phyloP scores from a whole-genome alignment of 2,888 invertebrate genomes.

The Xestobium rufovillosum region DNA sequence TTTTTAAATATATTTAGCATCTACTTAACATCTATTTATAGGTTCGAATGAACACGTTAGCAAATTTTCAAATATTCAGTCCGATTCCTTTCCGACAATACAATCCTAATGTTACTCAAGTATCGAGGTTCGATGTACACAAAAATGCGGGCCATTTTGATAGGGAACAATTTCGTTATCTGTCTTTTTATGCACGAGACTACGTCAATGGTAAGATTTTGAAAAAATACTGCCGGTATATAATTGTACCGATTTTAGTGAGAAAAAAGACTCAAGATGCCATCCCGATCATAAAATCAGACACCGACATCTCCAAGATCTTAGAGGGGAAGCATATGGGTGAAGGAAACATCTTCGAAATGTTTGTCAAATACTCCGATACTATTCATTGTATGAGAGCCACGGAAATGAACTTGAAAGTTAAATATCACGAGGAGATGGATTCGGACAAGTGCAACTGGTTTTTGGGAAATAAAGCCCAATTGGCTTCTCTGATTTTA shows the following conservation, averaged over 20 bases:
- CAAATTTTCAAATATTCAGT: constrained; percentile 80
- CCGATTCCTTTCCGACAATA: constrained; percentile 89
- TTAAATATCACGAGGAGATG: constrained; percentile 42
- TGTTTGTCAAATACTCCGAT: constrained; percentile 58
- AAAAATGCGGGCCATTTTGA: constrained; percentile 77
- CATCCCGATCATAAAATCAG: constrained; percentile 56
- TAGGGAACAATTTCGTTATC: constrained; percentile 59
- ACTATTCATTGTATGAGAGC: constrained; percentile 68
- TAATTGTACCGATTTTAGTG: constrained; percentile 54
- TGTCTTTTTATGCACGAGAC: constrained; percentile 79
- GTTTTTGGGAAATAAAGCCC: constrained; percentile 48
- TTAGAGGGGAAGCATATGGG: constrained; percentile 41
- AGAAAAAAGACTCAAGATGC: constrained; percentile 51
- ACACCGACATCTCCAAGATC: constrained; percentile 55
- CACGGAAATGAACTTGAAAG: constrained; percentile 69
- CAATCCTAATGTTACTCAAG: constrained; percentile 56
- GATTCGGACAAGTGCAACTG: constrained; percentile 40
- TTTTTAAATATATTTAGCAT: constrained; percentile 6
- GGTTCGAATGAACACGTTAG: constrained; percentile 93
- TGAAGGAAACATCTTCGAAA: constrained; percentile 54
- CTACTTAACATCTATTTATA: constrained; percentile 34
- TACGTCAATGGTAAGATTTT: constrained; percentile 56
- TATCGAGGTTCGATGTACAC: constrained; percentile 54
- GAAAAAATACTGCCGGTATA: too few species aligned
- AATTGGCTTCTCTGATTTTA: constrained; percentile 52